Percentiles rank a stretch among this genome's conserved stretches.
Conservation (phyloP, 2,113 vertebrate species). For the Manacus vitellinus region DNA sequence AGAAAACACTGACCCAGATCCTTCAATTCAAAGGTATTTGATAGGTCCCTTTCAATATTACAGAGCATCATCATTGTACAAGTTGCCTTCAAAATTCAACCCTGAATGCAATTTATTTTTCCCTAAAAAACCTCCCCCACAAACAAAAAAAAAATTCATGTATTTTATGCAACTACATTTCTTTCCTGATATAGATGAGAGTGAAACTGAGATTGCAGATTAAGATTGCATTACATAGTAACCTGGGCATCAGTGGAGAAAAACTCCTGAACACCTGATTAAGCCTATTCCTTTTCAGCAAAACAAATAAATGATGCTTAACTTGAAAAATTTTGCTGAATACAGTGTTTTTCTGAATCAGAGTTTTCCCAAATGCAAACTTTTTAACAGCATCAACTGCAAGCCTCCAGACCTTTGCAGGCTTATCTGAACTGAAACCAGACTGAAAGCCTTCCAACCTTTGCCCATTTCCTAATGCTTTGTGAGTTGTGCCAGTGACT, state of each 20-base stretch:
- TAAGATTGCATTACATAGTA: neutral
- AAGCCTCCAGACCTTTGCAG: neutral
- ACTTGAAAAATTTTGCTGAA: neutral
- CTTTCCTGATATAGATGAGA: neutral
- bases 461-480: constrained; percentile 41
- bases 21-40: neutral
- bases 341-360: neutral
- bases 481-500: neutral
- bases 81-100: neutral
- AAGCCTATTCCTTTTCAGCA: neutral
- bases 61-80: neutral
- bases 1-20: neutral
- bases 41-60: neutral
- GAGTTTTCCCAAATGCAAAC: neutral
- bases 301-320: neutral
- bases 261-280: neutral
- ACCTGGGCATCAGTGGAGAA: neutral
- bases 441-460: constrained; percentile 19
- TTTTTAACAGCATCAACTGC: neutral
- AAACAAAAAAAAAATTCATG: neutral
- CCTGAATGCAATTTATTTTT: neutral
- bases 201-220: neutral
- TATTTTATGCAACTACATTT: neutral
- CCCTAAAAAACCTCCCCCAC: neutral
- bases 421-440: constrained; percentile 5